phyloP scores from a whole-genome alignment of 2,888 invertebrate genomes.

The Drosophila mercatorum region DNA sequence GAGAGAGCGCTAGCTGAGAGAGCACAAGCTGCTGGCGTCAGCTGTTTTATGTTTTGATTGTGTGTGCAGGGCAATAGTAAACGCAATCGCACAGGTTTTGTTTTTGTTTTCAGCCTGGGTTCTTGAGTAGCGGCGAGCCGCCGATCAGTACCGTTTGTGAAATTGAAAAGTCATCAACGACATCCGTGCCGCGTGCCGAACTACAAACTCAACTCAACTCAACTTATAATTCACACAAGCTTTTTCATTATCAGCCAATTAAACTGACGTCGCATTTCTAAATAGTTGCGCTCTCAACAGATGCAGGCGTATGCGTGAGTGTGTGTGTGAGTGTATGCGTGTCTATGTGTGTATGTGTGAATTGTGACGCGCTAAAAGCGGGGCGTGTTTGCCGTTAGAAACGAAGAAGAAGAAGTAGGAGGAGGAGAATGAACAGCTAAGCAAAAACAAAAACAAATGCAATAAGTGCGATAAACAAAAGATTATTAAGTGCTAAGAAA shows the following conservation, averaged over 20 bases:
- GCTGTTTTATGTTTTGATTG: constrained; percentile 75
- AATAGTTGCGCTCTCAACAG: constrained; percentile 19
- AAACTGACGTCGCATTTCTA: constrained; percentile 53
- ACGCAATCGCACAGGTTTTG: constrained; percentile 58
- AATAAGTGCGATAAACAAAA: constrained; percentile 22
- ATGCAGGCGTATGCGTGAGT: constrained; percentile 6
- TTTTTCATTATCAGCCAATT: constrained; percentile 42
- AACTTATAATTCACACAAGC: constrained; percentile 5
- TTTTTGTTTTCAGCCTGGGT: constrained; percentile 41
- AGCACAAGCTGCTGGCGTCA: constrained; percentile 45
- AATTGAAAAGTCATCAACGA: constrained; percentile 71
- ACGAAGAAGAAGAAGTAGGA: constrained; percentile 17
- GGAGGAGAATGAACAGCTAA: constrained; percentile 7
- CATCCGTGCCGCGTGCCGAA: constrained; percentile 29
- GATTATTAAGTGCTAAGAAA: constrained; percentile 9
- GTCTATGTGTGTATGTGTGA: constrained; percentile 15
- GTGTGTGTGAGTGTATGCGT: background rate
- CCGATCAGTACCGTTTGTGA: constrained; percentile 72
- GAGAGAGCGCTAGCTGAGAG: constrained; percentile 3
- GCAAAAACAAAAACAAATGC: constrained; percentile 26
- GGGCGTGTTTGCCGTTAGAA: constrained; percentile 64
- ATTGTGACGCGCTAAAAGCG: constrained; percentile 64
- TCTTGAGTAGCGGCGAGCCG: constrained; percentile 44
- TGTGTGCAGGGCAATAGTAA: constrained; percentile 46
- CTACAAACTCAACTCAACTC: constrained; percentile 2